Percentiles rank a stretch among this genome's conserved stretches.
Conservation (phyloP, 2,888 invertebrate species). For the Beris chalybata region DNA sequence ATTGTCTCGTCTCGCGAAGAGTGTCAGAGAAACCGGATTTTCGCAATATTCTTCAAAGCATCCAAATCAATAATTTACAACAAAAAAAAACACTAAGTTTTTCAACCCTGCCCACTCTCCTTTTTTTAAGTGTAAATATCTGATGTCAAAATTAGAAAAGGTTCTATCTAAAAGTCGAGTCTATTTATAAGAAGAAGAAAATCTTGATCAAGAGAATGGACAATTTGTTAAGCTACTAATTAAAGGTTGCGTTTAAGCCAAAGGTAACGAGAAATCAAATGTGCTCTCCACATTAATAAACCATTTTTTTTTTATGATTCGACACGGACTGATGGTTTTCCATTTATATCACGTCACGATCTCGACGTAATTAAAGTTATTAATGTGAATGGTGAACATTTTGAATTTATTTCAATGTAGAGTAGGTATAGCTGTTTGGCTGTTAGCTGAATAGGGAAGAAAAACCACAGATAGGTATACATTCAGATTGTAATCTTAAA, state of each 20-base stretch:
- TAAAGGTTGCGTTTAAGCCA: conserved; percentile 11
- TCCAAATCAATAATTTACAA: no score
- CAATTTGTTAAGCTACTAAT: conserved; percentile 32
- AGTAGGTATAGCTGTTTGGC: no score
- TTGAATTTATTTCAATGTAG: not conserved
- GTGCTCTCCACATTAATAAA: conserved; percentile 2
- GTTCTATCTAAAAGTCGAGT: not conserved
- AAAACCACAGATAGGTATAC: no score
- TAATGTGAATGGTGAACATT: conserved; percentile 31
- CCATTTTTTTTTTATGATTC: conserved; percentile 12
- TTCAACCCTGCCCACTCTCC: no score
- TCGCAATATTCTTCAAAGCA: no score
- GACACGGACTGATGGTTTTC: conserved; percentile 33
- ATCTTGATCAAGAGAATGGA: conserved; percentile 20
- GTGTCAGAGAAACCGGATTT: not conserved
- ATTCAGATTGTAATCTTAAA: no score
- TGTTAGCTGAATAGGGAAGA: no score
- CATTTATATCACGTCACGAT: conserved; percentile 33
- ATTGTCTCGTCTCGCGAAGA: no score
- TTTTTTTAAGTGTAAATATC: no score
- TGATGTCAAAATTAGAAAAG: not conserved
- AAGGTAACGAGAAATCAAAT: not conserved
- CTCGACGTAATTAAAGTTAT: conserved; percentile 35
- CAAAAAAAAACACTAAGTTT: no score
- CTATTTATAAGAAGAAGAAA: not conserved